A percentile compares a stretch with the other conserved stretches of the same genome.
phyloP scores from a whole-genome alignment of 2,113 vertebrate species.

The Brachyhypopomus gauderio region DNA sequence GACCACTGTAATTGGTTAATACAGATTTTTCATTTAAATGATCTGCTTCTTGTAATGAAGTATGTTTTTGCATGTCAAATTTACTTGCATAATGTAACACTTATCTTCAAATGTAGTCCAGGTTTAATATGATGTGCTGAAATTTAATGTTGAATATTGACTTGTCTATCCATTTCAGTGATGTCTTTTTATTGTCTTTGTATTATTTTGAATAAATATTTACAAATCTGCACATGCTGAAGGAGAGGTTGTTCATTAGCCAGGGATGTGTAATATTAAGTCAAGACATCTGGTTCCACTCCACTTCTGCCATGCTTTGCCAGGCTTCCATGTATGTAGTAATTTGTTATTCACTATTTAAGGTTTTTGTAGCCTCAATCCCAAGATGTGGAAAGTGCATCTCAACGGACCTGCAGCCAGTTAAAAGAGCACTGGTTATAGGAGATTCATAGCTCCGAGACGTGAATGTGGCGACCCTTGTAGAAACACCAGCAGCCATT shows the following conservation, averaged over 20 bases:
- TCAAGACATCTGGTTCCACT: too few species aligned
- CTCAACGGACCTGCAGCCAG: neutral
- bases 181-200: constrained; percentile 72
- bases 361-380: neutral
- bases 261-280: neutral
- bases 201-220: constrained; percentile 77
- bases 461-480: too few species aligned
- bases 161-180: constrained; percentile 30
- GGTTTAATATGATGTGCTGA: constrained; percentile 45
- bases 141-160: constrained; percentile 38
- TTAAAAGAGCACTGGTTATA: too few species aligned
- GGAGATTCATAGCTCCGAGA: too few species aligned
- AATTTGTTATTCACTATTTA: too few species aligned
- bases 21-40: neutral
- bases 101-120: neutral
- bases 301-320: too few species aligned
- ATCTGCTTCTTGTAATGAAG: constrained; percentile 4
- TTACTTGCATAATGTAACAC: neutral
- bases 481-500: too few species aligned
- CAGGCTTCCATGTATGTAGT: too few species aligned
- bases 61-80: neutral
- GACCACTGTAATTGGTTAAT: neutral
- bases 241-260: neutral
- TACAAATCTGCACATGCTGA: constrained; percentile 48
- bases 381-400: neutral